Conservation (phyloP, 2,888 invertebrate species). For the Adelphocoris suturalis region DNA sequence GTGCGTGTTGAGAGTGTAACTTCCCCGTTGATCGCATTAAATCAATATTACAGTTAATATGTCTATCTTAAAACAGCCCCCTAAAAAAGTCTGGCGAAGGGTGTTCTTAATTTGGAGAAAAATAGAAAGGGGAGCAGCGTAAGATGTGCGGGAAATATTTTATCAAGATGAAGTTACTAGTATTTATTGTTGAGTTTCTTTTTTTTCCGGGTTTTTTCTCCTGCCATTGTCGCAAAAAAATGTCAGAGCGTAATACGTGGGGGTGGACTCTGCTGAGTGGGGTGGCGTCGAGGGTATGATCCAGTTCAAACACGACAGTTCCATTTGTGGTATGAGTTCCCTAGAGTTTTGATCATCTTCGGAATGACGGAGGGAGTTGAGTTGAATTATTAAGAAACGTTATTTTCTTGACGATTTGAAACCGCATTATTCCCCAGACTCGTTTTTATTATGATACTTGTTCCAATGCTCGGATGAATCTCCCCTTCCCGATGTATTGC, state of each 20-base stretch:
- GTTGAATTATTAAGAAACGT: slow-evolving; percentile 41
- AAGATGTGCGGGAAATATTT: slow-evolving; percentile 34
- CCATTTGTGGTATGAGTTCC: slow-evolving; percentile 62
- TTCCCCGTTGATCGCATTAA: slow-evolving; percentile 62
- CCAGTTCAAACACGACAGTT: slow-evolving; percentile 61
- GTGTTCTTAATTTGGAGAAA: slow-evolving; percentile 39
- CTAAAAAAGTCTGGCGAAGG: slow-evolving; percentile 12
- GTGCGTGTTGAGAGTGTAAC: slow-evolving; percentile 20
- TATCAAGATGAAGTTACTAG: slow-evolving; percentile 45
- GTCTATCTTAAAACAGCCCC: slow-evolving; percentile 6
- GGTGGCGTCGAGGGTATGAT: slow-evolving; percentile 14
- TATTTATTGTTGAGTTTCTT: slow-evolving; percentile 45
- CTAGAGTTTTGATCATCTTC: slow-evolving; percentile 18
- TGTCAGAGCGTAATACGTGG: neutral
- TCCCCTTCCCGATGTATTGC: neutral
- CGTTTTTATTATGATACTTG: slow-evolving; percentile 8
- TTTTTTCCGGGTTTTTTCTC: slow-evolving; percentile 35
- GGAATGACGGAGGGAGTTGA: neutral
- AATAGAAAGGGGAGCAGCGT: slow-evolving; percentile 1
- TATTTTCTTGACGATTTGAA: slow-evolving; percentile 13
- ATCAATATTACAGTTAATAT: slow-evolving; percentile 66
- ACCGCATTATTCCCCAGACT: neutral
- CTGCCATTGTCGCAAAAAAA: neutral
- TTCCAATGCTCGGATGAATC: neutral
- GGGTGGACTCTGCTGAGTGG: neutral